Conservation (phyloP, 2,888 invertebrate genomes). For the Pardosa pseudoannulata region DNA sequence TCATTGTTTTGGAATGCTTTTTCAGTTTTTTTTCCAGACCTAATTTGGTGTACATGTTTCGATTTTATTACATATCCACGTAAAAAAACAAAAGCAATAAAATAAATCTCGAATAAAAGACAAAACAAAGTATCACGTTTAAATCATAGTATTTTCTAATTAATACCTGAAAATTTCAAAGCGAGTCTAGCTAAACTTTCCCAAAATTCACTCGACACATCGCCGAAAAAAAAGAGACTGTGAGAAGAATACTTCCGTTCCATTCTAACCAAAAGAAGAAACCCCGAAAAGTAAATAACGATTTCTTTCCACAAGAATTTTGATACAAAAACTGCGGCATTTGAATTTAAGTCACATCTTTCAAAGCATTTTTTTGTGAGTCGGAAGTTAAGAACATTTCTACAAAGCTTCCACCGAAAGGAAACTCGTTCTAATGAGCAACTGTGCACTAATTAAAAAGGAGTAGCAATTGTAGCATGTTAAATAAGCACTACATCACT, state of each 20-base stretch:
- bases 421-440: background rate
- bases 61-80: too few relatives aligned
- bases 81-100: too few relatives aligned
- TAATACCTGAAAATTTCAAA: too few relatives aligned
- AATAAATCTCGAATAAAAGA: too few relatives aligned
- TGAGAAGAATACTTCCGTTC: too few relatives aligned
- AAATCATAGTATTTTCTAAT: too few relatives aligned
- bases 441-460: conserved; percentile 28
- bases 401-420: background rate
- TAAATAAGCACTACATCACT: conserved; percentile 30
- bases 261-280: background rate
- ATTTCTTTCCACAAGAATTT: background rate
- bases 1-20: too few relatives aligned
- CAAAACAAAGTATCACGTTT: too few relatives aligned
- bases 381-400: background rate
- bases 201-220: background rate
- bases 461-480: conserved; percentile 26
- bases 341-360: conserved; percentile 1
- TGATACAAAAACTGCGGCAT: background rate
- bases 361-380: background rate
- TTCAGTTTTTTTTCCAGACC: too few relatives aligned
- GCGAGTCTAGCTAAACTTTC: too few relatives aligned
- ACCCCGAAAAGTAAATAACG: background rate
- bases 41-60: too few relatives aligned
- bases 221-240: background rate